phyloP scores from a whole-genome alignment of 2,113 vertebrate species.

The Cyprinodon brontotheroides region DNA sequence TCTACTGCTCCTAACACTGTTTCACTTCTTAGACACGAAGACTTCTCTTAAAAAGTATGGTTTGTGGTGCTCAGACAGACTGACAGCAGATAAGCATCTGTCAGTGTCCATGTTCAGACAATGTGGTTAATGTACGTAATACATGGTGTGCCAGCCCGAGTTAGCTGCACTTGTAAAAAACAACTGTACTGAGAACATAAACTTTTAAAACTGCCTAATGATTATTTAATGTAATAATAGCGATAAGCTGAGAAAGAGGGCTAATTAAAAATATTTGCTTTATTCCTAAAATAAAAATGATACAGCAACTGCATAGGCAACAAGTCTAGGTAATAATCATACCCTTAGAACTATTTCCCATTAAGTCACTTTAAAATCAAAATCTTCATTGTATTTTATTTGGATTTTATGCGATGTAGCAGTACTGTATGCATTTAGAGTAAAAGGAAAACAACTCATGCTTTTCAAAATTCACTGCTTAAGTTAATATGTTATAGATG shows the following conservation, averaged over 20 bases:
- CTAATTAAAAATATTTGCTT: not conserved
- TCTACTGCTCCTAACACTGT: not conserved
- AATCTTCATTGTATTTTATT: not conserved
- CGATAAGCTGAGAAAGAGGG: not conserved
- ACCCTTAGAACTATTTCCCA: not conserved
- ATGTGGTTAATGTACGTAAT: slow-evolving; percentile 46
- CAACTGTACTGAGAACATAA: not conserved
- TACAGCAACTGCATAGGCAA: too few relatives aligned
- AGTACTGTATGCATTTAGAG: not conserved
- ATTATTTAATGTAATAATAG: not conserved
- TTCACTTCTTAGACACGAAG: slow-evolving; percentile 10
- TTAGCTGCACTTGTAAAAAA: slow-evolving; percentile 24
- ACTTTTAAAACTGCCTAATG: not conserved
- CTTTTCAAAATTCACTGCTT: not conserved
- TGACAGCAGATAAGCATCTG: not conserved
- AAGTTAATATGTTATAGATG: too few relatives aligned
- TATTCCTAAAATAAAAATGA: too few relatives aligned
- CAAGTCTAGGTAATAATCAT: not conserved
- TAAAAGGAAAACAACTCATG: not conserved
- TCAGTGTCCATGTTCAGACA: slow-evolving; percentile 5
- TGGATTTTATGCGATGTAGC: not conserved
- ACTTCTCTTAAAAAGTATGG: slow-evolving; percentile 7
- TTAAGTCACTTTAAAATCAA: not conserved
- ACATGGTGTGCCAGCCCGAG: slow-evolving; percentile 19
- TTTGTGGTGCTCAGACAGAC: not conserved